A percentile compares a stretch with the other conserved stretches of the same genome.
phyloP scores from a whole-genome alignment of 1,140 invertebrate species.

The Sinonovacula constricta region DNA sequence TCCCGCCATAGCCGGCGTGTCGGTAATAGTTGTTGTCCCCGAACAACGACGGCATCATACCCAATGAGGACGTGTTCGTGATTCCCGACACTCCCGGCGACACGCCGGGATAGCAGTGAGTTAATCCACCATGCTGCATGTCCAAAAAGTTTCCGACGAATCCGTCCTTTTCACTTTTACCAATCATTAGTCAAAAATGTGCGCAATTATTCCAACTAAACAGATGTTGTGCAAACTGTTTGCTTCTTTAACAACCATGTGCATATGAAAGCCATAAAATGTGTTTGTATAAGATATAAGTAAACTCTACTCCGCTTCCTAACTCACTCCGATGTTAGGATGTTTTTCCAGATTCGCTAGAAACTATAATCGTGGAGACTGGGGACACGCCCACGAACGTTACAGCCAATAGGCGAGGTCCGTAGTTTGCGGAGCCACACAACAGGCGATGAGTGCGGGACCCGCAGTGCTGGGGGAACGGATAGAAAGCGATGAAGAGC shows the following conservation, averaged over 20 bases:
- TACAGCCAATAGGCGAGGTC: background rate
- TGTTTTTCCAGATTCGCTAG: background rate
- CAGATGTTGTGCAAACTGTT: background rate
- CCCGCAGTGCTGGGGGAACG: background rate
- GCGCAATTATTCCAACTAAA: background rate
- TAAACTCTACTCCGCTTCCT: background rate
- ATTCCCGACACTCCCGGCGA: conserved; percentile 61
- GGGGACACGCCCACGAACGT: too few species aligned
- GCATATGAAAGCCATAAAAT: too few species aligned
- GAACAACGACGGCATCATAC: conserved; percentile 69
- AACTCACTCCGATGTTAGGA: too few species aligned
- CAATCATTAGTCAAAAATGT: conserved; percentile 30
- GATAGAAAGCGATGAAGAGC: conserved; percentile 27
- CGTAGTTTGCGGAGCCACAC: background rate
- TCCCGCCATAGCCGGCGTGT: conserved; percentile 68
- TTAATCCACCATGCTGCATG: conserved; percentile 63
- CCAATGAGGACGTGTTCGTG: conserved; percentile 58
- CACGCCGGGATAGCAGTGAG: conserved; percentile 63
- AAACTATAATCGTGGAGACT: background rate
- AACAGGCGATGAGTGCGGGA: conserved; percentile 10
- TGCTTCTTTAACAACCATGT: background rate
- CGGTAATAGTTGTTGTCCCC: conserved; percentile 70
- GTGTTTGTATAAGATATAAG: background rate
- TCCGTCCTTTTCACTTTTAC: conserved; percentile 49
- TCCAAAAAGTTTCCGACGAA: conserved; percentile 53